Evolutionary conservation across 2,113 vertebrate genomes (phyloP), one percentile per base, ranked within the genome.

Genomic region (Chionodraco myersi): DNA sequence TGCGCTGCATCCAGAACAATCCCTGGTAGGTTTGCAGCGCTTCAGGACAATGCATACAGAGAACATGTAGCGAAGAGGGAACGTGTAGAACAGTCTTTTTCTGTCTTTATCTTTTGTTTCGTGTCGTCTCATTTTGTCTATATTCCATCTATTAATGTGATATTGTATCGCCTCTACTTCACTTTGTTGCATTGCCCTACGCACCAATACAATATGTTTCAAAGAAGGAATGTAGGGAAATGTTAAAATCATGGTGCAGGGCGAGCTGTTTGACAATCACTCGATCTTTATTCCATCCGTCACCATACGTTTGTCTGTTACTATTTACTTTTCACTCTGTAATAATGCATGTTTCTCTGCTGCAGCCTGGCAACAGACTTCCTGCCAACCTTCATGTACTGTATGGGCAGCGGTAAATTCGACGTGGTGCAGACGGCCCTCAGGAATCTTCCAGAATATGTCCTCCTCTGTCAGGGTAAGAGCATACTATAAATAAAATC

Each of bases 361-460:
- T 84, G 15, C 85, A 99, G 98, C 88, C 93, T 97, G 60, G 97
- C 97, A 2, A 96, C 95, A 0, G 97, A 98, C 80, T 99, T 98
- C 91, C 93, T 99, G 72, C 97, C 98, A 34, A 98, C 98, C 0
- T 98, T 97, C 94, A 98, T 99, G 98, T 97, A 96, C 94, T 99
- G 98, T 71, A 94, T 99, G 54, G 97, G 98, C 63, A 99, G 97
- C 71, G 94, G 97, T 1, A 96, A 99, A 94, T 98, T 97, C 0
- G 98, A 99, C 79, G 97, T 99, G 83, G 96, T 97, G 2, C 98
- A 99, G 89, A 99, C 98, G 0, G 97, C 98, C 0, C 93, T 99
- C 77, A 95, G 96, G 91, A 98, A 97, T 88, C 96, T 99, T 77
- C 97, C 98, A 0, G 98, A 99, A 68, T 99, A 98, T 26, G 96